Evolutionary conservation across 2,113 vertebrate genomes (phyloP).

Genomic region (Ploceus nigricollis): DNA sequence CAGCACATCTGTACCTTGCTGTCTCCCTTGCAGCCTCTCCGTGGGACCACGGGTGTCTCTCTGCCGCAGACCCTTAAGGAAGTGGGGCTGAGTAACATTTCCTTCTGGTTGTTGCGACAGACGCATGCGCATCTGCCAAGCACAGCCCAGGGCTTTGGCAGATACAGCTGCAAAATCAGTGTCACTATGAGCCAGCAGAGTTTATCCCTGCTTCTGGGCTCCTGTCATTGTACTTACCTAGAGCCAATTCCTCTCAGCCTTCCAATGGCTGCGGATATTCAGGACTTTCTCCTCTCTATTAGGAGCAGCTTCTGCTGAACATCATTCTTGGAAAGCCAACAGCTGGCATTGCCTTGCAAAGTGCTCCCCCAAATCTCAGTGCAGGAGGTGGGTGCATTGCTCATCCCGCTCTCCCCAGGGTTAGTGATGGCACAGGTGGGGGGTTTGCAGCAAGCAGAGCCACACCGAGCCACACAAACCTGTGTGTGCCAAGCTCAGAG

Average conservation of each 20-base stretch:
- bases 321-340: background rate
- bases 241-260: background rate
- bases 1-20: fast-evolving
- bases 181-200: fast-evolving
- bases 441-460: background rate
- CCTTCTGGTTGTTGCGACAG: background rate
- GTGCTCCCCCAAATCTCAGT: background rate
- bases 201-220: background rate
- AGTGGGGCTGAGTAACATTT: background rate
- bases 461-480: background rate
- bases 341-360: background rate
- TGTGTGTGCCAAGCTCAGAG: background rate
- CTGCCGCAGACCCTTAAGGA: fast-evolving
- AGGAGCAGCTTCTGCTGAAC: background rate
- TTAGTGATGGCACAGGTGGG: fast-evolving
- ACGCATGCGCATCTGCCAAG: background rate
- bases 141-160: background rate
- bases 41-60: fast-evolving
- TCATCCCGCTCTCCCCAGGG: fast-evolving
- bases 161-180: background rate
- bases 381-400: background rate
- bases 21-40: background rate
- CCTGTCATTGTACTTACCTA: fast-evolving
- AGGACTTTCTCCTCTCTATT: background rate
- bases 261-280: background rate